Evolutionary conservation across 2,797 vertebrate genomes (phyloP).

Genomic region (Chaunax sp.): DNA sequence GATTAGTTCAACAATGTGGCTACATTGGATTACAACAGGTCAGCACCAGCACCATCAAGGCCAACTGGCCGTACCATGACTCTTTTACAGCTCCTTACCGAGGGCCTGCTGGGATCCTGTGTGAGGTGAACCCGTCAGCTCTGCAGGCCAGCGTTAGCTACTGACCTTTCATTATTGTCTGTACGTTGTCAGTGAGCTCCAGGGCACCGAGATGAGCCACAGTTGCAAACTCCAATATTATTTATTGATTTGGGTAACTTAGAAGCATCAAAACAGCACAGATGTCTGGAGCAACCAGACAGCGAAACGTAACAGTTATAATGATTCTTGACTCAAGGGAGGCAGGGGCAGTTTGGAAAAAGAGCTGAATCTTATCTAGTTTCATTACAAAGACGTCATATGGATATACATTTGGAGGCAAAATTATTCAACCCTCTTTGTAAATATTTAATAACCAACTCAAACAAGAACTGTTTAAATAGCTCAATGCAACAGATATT

Average conservation of each 20-base stretch:
- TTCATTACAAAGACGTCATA: background rate
- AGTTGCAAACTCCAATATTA: slow-evolving; percentile 55
- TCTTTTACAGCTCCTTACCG: slow-evolving; percentile 30
- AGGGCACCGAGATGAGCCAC: slow-evolving; percentile 35
- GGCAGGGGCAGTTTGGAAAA: background rate
- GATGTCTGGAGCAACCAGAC: slow-evolving; percentile 44
- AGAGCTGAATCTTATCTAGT: background rate
- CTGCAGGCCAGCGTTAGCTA: slow-evolving; percentile 45
- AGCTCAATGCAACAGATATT: too few species aligned
- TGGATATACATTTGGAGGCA: background rate
- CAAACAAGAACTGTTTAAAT: too few species aligned
- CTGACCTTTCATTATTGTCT: slow-evolving; percentile 71
- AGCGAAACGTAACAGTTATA: slow-evolving; percentile 19
- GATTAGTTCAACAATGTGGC: slow-evolving; percentile 15
- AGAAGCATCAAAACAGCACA: slow-evolving; percentile 42
- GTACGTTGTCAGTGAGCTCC: slow-evolving; percentile 43
- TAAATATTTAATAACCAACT: too few species aligned
- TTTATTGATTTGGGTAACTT: slow-evolving; percentile 54
- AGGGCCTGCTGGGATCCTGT: slow-evolving; percentile 23
- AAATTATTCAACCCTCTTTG: too few species aligned
- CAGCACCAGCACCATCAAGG: slow-evolving; percentile 28
- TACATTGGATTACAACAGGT: slow-evolving; percentile 8
- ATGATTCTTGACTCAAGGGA: slow-evolving; percentile 18
- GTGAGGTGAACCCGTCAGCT: slow-evolving; percentile 41
- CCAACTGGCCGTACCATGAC: slow-evolving; percentile 23